Conservation (phyloP, 1,140 invertebrate species). For the Plodia interpunctella region DNA sequence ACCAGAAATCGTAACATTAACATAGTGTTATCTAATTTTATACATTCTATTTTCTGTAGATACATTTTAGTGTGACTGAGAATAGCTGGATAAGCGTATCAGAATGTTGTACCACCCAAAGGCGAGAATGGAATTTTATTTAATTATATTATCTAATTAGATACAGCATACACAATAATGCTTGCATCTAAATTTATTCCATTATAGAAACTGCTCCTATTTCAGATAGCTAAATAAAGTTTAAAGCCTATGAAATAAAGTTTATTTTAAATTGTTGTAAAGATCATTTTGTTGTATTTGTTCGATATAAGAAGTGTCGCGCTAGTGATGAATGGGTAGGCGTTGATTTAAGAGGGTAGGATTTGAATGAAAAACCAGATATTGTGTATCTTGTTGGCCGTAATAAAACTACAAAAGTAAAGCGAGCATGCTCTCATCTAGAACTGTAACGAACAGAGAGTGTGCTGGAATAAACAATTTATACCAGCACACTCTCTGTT, state of each 20-base stretch:
- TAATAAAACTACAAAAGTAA: conserved; percentile 56
- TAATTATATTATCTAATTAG: conserved; percentile 65
- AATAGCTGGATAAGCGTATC: conserved; percentile 38
- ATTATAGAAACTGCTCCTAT: conserved; percentile 14
- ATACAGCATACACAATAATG: conserved; percentile 57
- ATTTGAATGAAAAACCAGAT: conserved; percentile 47
- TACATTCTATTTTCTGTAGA: conserved; percentile 13
- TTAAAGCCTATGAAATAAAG: conserved; percentile 9
- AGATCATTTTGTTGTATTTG: conserved; percentile 14
- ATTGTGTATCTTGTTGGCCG: conserved; percentile 41
- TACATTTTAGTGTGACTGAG: conserved; percentile 3
- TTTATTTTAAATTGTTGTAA: conserved; percentile 10
- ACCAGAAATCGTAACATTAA: neutral
- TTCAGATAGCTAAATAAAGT: conserved; percentile 1
- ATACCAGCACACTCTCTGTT: neutral
- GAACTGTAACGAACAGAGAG: conserved; percentile 12
- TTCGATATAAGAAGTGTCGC: conserved; percentile 45
- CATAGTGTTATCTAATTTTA: conserved; percentile 4
- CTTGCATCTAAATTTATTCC: conserved; percentile 50
- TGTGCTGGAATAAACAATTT: neutral
- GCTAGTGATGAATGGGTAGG: conserved; percentile 52
- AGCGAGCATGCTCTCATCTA: conserved; percentile 8
- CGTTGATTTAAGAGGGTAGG: conserved; percentile 57
- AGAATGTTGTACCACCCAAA: conserved; percentile 54
- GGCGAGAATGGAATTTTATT: conserved; percentile 48